A percentile compares a stretch with the other conserved stretches of the same genome.
phyloP scores from a whole-genome alignment of 2,113 vertebrate genomes.

The Psettodes erumei region DNA sequence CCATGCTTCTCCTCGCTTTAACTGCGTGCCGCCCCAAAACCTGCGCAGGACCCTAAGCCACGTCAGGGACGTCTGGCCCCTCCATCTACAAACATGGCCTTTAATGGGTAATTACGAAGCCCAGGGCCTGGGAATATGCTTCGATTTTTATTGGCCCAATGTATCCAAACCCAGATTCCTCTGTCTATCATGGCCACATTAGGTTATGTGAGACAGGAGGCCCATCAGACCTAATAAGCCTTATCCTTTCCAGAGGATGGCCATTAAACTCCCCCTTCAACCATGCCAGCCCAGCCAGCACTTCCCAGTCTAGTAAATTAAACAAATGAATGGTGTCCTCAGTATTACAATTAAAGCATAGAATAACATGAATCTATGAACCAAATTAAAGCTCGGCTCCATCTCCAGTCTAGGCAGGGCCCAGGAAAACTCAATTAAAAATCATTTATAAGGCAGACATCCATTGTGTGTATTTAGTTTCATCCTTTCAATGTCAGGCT shows the following conservation, averaged over 20 bases:
- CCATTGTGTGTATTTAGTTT: conserved; percentile 61
- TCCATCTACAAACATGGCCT: conserved; percentile 72
- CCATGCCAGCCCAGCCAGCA: conserved; percentile 62
- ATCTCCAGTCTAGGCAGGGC: conserved; percentile 41
- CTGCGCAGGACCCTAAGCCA: conserved; percentile 61
- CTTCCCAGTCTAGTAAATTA: conserved; percentile 73
- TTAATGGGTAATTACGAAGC: conserved; percentile 79
- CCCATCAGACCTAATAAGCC: conserved; percentile 80
- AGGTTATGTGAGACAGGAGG: conserved; percentile 79
- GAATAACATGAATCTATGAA: conserved; percentile 69
- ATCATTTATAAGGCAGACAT: conserved; percentile 60
- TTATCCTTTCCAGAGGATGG: conserved; percentile 78
- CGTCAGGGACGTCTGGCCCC: conserved; percentile 78
- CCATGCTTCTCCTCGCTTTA: conserved; percentile 63
- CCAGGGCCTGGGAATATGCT: conserved; percentile 64
- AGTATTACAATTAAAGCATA: conserved; percentile 74
- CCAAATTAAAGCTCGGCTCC: conserved; percentile 56
- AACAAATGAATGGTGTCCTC: conserved; percentile 75
- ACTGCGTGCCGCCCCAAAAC: conserved; percentile 55
- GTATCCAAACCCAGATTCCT: conserved; percentile 71
- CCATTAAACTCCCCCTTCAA: conserved; percentile 69
- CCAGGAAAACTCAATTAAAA: conserved; percentile 63
- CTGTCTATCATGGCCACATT: conserved; percentile 77
- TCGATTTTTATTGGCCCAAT: conserved; percentile 75
- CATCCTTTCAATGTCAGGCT: conserved; percentile 57